phyloP scores from a whole-genome alignment of 2,113 vertebrate genomes.

The Euleptes europaea region DNA sequence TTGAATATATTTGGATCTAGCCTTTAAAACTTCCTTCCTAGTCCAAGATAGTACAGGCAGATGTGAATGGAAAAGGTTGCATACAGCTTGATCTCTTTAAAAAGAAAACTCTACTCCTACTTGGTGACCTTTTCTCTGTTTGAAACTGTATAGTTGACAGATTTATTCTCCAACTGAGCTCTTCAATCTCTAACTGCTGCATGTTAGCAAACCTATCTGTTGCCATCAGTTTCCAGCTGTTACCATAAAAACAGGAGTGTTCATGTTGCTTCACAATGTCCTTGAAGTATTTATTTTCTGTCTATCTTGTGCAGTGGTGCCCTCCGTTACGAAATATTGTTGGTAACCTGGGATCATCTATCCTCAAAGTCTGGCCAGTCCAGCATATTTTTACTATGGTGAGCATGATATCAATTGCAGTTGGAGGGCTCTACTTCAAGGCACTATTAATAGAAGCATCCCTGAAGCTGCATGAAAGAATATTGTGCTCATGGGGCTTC shows the following conservation, averaged over 20 bases:
- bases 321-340: background rate
- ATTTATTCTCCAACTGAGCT: constrained; percentile 3
- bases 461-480: background rate
- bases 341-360: constrained; percentile 3
- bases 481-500: background rate
- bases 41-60: background rate
- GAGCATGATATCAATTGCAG: constrained; percentile 5
- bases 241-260: constrained; percentile 14
- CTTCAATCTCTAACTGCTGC: constrained; percentile 7
- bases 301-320: background rate
- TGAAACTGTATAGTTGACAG: background rate
- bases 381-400: background rate
- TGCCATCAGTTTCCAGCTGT: constrained; percentile 27
- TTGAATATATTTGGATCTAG: background rate
- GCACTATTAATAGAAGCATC: constrained; percentile 3
- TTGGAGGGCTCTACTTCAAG: constrained; percentile 9
- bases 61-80: background rate
- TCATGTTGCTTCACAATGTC: constrained; percentile 16
- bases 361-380: constrained; percentile 6
- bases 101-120: background rate
- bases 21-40: background rate
- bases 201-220: constrained; percentile 2
- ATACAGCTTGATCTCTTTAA: background rate
- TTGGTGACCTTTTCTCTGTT: background rate
- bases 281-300: constrained; percentile 18